Evolutionary conservation across 2,113 vertebrate species (phyloP).

Genomic region (Scartelaos histophorus): DNA sequence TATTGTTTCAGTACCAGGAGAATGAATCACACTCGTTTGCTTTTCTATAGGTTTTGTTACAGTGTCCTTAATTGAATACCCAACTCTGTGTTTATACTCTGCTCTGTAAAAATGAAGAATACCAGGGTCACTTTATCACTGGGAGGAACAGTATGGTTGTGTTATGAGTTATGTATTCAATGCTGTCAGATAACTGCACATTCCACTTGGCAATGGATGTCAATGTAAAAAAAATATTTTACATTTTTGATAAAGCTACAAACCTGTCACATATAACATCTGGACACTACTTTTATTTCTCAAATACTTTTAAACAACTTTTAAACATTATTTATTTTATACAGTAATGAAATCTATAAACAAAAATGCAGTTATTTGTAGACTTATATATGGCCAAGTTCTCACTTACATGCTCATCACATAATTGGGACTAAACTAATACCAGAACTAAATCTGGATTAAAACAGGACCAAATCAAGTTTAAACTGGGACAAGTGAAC

Average conservation of each 20-base stretch:
- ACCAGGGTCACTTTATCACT: conserved; percentile 40
- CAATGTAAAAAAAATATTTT: conserved; percentile 14
- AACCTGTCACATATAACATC: conserved; percentile 5
- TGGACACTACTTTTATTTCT: background rate
- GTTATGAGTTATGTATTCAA: conserved; percentile 26
- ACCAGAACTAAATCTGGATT: too few relatives aligned
- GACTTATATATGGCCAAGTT: too few relatives aligned
- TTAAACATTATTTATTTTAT: too few relatives aligned
- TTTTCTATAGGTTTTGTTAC: conserved; percentile 25
- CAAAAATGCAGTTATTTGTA: too few relatives aligned
- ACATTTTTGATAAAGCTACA: conserved; percentile 8
- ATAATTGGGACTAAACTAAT: too few relatives aligned
- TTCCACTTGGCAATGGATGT: conserved; percentile 15
- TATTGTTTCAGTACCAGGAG: conserved; percentile 19
- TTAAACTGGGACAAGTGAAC: too few relatives aligned
- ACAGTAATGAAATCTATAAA: too few relatives aligned
- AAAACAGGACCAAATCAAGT: too few relatives aligned
- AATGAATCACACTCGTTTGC: conserved; percentile 42
- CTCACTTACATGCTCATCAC: too few relatives aligned
- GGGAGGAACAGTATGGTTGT: conserved; percentile 29
- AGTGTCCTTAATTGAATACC: conserved; percentile 20
- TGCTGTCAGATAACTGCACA: conserved; percentile 21
- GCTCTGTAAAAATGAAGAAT: conserved; percentile 33
- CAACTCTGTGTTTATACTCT: conserved; percentile 25
- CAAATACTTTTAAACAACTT: too few relatives aligned